Conservation (phyloP, 2,888 invertebrate species). For the Diaphora mendica region DNA sequence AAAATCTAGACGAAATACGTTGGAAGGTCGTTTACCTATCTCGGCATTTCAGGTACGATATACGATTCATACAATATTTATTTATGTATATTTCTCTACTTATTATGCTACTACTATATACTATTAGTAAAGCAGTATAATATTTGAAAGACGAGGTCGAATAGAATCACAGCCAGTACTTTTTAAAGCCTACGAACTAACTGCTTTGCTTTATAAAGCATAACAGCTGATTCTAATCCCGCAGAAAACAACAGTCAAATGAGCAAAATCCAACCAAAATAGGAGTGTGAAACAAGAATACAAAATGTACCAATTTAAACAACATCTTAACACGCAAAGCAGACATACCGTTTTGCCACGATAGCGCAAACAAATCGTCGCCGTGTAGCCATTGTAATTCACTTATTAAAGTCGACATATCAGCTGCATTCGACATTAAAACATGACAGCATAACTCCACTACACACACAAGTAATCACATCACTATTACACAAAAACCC, state of each 20-base stretch:
- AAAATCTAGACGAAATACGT: neutral
- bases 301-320: conserved; percentile 10
- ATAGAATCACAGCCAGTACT: neutral
- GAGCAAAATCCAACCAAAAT: conserved; percentile 15
- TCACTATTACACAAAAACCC: conserved; percentile 70
- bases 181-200: neutral
- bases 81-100: neutral
- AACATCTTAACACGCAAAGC: conserved; percentile 18
- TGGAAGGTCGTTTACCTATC: neutral
- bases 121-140: neutral
- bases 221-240: conserved; percentile 23
- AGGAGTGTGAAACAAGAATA: conserved; percentile 3
- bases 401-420: conserved; percentile 83
- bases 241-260: conserved; percentile 6
- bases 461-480: conserved; percentile 72
- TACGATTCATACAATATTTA: neutral
- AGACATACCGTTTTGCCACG: conserved; percentile 83
- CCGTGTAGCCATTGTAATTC: conserved; percentile 83
- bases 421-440: conserved; percentile 80
- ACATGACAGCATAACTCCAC: conserved; percentile 74
- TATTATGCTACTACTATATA: too few species aligned
- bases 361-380: conserved; percentile 82
- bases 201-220: conserved; percentile 11
- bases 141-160: neutral
- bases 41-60: neutral